phyloP scores from a whole-genome alignment of 1,140 invertebrate genomes.

The Choristoneura fumiferana region DNA sequence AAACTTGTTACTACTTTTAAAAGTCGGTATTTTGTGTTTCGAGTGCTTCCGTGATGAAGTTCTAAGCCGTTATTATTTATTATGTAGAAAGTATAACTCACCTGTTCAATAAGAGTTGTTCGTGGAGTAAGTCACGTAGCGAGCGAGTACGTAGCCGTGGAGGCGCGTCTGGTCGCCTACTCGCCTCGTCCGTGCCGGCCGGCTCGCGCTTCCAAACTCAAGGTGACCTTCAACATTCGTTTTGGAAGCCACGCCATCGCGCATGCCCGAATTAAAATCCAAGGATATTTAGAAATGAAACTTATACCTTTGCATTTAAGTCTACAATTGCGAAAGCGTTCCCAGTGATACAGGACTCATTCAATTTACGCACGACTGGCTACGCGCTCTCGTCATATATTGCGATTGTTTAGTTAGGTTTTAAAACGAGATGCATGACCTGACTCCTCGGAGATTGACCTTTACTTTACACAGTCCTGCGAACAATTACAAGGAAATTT shows the following conservation, averaged over 20 bases:
- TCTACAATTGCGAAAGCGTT: neutral
- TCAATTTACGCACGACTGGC: constrained; percentile 3
- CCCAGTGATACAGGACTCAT: constrained; percentile 7
- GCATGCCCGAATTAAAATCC: constrained; percentile 54
- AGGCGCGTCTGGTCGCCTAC: constrained; percentile 24
- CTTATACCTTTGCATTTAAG: neutral
- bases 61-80: too few species aligned
- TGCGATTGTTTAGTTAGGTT: too few species aligned
- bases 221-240: constrained; percentile 66
- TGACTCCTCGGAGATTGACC: too few species aligned
- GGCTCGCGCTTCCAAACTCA: constrained; percentile 32
- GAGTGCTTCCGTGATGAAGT: too few species aligned
- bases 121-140: constrained; percentile 49
- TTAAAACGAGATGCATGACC: too few species aligned
- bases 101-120: neutral
- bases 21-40: too few species aligned
- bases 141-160: constrained; percentile 18
- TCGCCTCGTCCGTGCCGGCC: constrained; percentile 24
- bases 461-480: too few species aligned
- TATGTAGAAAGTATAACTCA: too few species aligned
- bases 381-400: neutral
- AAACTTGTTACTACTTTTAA: too few species aligned
- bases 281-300: neutral
- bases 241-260: constrained; percentile 55
- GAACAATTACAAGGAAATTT: too few species aligned